Conservation (phyloP, 1,140 invertebrate species). For the Polyergus mexicanus region DNA sequence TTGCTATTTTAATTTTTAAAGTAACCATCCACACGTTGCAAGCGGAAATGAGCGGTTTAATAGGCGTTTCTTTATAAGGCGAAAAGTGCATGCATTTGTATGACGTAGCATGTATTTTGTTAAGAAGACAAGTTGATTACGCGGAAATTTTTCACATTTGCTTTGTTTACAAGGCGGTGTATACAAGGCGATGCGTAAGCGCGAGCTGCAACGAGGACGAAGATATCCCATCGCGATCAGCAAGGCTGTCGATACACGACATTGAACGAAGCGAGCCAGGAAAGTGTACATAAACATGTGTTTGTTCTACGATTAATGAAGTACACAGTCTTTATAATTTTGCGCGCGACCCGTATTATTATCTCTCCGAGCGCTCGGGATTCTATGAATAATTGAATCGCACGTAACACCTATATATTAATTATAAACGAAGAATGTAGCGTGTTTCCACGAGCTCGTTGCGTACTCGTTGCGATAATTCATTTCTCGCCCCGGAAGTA, state of each 20-base stretch:
- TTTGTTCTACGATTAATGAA: slow-evolving; percentile 44
- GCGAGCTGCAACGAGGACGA: slow-evolving; percentile 47
- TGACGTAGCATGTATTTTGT: slow-evolving; percentile 19
- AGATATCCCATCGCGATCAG: slow-evolving; percentile 36
- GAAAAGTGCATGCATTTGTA: not conserved
- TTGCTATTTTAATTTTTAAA: not conserved
- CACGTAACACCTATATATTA: not conserved
- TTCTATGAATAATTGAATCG: slow-evolving; percentile 56
- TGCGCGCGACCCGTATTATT: slow-evolving; percentile 20
- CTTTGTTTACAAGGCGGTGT: slow-evolving; percentile 27
- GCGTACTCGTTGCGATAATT: slow-evolving; percentile 24
- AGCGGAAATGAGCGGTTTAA: slow-evolving; percentile 2
- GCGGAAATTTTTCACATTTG: slow-evolving; percentile 38
- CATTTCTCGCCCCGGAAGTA: slow-evolving; percentile 55
- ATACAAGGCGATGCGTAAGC: slow-evolving; percentile 28
- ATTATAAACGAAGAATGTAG: not conserved
- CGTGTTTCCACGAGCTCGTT: slow-evolving; percentile 31
- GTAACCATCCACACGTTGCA: not conserved
- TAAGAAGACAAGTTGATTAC: slow-evolving; percentile 30
- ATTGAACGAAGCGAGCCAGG: slow-evolving; percentile 36
- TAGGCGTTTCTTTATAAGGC: slow-evolving; percentile 2
- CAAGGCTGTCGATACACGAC: slow-evolving; percentile 42
- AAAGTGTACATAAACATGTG: slow-evolving; percentile 33
- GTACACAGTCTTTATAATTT: slow-evolving; percentile 30
- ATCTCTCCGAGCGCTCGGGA: slow-evolving; percentile 28